Evolutionary conservation across 2,888 invertebrate species (phyloP).

Genomic region (Erannis defoliaria): DNA sequence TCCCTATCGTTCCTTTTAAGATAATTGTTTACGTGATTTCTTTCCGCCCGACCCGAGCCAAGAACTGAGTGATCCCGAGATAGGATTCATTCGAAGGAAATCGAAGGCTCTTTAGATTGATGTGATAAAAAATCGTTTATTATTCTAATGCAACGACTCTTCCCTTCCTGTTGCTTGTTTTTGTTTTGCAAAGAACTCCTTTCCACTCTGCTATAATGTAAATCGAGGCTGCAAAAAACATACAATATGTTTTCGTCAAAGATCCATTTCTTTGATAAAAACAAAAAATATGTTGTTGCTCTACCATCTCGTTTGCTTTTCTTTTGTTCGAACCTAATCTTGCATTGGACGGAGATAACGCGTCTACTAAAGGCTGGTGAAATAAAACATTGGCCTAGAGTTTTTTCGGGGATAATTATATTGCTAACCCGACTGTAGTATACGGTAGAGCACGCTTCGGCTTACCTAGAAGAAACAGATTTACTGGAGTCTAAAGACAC

Average conservation of each 20-base stretch:
- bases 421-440: too few relatives aligned
- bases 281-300: background rate
- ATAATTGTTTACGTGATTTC: slow-evolving; percentile 67
- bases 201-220: background rate
- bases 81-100: slow-evolving; percentile 49
- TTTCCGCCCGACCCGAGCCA: slow-evolving; percentile 50
- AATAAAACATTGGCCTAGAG: too few relatives aligned
- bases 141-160: slow-evolving; percentile 47
- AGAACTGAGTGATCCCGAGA: slow-evolving; percentile 48
- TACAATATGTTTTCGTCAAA: slow-evolving; percentile 14
- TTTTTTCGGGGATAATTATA: too few relatives aligned
- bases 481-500: too few relatives aligned
- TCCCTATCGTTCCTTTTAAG: slow-evolving; percentile 57
- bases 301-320: background rate
- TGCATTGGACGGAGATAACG: too few relatives aligned
- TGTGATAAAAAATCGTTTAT: slow-evolving; percentile 54
- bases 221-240: slow-evolving; percentile 8
- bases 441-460: too few relatives aligned
- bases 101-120: slow-evolving; percentile 56
- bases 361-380: too few relatives aligned
- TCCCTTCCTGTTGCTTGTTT: slow-evolving; percentile 31
- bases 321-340: too few relatives aligned
- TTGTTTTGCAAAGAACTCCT: slow-evolving; percentile 16
- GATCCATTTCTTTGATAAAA: slow-evolving; percentile 2
- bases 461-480: too few relatives aligned